Base-by-base conservation (phyloP, 2,113 vertebrate genomes). In the Taurulus bubalis region DNA sequence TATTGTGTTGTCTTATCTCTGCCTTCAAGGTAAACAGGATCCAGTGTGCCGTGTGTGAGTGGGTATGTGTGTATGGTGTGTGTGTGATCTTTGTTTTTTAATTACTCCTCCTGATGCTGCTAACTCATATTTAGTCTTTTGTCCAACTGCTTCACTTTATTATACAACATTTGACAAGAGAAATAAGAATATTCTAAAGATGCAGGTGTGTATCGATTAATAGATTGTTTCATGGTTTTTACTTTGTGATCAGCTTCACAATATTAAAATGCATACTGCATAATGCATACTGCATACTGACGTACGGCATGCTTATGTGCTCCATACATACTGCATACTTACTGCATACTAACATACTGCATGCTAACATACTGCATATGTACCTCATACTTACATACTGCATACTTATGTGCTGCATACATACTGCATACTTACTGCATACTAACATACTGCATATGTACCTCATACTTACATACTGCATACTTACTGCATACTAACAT, bases 1-100 rank as follows among this genome's bases (percentile, higher is more conserved):
- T 32, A 1, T 74, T 68, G 69, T 77, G 76, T 64, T 59, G 34
- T 40, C 47, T 51, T 30, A 72, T 40, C 16, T 74, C 12, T 67
- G 75, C 76, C 78, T 66, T 15, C 20, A 34, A 87, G 78, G 80
- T 85, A 30, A 74, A 71, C 38, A 75, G 30, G 70, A 56, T 20
- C 47, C n/a, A 53, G 20, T 69, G 55, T 59, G 66, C n/a, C 4
- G 55, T 59, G 66, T 42, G 8, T 22, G 7, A 56, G 11, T 0
- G 63, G 36, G 24, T 28, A 40, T 14, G 20, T 36, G 32, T 14
- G 28, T 16, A 1, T 4, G 28, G 16, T 20, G 40, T 34, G 40
- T 34, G 40, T 24, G 26, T 69, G 71, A 8, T 53, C 60, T 63
- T 45, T 74, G 22, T 16, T 63, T 62, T 73, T 18, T 8, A 36